These are phyloP conservation scores for Philypnodon macrostomus DNA, from an alignment of 2,797 vertebrate species.

Conservation along the genomic window DNA sequence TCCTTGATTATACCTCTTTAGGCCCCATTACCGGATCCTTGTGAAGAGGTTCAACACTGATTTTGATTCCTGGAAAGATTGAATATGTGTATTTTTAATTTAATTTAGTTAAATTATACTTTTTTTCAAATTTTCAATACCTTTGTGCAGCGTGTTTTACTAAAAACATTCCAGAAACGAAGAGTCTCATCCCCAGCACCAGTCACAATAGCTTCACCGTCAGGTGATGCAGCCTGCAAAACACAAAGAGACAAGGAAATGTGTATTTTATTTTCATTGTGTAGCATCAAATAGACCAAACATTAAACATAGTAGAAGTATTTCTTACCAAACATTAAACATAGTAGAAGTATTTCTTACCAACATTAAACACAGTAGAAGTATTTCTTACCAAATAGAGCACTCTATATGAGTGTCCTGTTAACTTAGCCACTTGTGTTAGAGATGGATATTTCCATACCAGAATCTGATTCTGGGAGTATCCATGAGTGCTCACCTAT, in stretches of 20 bases:
- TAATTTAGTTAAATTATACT: too few species aligned
- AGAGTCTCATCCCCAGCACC: constrained; percentile 83
- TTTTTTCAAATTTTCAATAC: constrained; percentile 47
- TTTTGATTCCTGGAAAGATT: constrained; percentile 77
- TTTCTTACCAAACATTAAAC: constrained; percentile 12
- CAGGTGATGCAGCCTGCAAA: constrained; percentile 79
- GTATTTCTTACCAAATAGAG: constrained; percentile 78
- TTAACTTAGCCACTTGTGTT: constrained; percentile 84
- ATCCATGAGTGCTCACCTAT: constrained; percentile 85
- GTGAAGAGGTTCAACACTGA: constrained; percentile 85
- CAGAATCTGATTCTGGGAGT: constrained; percentile 86
- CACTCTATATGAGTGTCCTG: constrained; percentile 83
- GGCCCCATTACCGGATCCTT: constrained; percentile 76
- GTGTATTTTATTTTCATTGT: background rate
- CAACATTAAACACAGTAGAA: background rate
- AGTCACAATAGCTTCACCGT: constrained; percentile 83
- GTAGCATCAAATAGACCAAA: background rate
- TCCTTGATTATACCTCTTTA: constrained; percentile 12
- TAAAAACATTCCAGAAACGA: constrained; percentile 86
- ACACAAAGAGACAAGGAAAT: background rate
- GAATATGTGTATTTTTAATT: background rate
- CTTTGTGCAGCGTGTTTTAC: constrained; percentile 85
- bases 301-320: background rate
- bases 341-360: constrained; percentile 9
- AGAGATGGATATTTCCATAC: constrained; percentile 85